These are phyloP conservation scores for Anser brachyrhynchus DNA, from an alignment of 2,113 vertebrate species.

Conservation along the genomic window DNA sequence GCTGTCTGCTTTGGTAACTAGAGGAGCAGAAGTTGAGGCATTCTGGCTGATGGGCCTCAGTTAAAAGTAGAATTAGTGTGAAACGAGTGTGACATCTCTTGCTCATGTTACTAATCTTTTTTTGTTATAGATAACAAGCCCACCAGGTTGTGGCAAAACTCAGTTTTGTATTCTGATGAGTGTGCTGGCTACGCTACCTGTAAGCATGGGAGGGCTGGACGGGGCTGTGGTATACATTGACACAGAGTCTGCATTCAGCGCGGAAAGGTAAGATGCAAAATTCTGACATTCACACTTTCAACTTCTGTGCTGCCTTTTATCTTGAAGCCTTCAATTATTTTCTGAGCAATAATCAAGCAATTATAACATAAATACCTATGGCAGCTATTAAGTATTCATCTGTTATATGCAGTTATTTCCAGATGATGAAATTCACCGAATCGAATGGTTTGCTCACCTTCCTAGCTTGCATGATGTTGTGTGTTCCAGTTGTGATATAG, in stretches of 20 bases:
- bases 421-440: background rate
- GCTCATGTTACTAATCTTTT: background rate
- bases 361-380: background rate
- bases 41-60: background rate
- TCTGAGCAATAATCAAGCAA: background rate
- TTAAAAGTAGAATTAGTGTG: background rate
- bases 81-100: background rate
- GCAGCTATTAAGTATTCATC: background rate
- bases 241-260: conserved; percentile 86
- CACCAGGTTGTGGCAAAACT: conserved; percentile 89
- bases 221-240: conserved; percentile 84
- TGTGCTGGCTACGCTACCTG: conserved; percentile 82
- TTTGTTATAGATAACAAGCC: conserved; percentile 80
- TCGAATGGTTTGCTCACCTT: background rate
- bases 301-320: background rate
- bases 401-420: background rate
- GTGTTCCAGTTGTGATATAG: background rate
- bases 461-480: background rate
- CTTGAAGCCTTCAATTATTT: background rate
- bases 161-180: conserved; percentile 88
- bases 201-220: conserved; percentile 80
- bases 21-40: background rate
- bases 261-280: conserved; percentile 79
- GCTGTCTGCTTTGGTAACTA: background rate
- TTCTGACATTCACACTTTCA: background rate